Evolutionary conservation across 2,113 vertebrate species (phyloP).

Genomic region (Pandion haliaetus): DNA sequence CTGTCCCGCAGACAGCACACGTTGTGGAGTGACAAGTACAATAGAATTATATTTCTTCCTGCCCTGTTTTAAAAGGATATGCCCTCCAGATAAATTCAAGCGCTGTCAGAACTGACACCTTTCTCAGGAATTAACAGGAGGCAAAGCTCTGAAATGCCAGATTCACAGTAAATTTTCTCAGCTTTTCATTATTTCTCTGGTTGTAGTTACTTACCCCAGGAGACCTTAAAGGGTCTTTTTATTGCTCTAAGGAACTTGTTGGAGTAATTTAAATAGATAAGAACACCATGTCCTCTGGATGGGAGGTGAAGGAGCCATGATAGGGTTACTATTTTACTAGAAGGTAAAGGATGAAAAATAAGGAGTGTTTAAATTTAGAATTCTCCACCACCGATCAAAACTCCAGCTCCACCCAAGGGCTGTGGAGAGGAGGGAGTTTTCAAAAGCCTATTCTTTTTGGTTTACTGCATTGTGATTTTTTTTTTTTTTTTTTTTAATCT

Average conservation of each 20-base stretch:
- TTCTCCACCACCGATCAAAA: conserved; percentile 6
- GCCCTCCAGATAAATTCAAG: conserved; percentile 4
- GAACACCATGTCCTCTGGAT: neutral
- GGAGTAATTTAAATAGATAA: conserved; percentile 26
- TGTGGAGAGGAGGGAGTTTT: neutral
- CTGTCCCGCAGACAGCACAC: neutral
- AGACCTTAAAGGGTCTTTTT: neutral
- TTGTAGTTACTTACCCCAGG: neutral
- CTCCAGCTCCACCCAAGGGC: neutral
- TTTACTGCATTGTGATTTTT: conserved; percentile 35
- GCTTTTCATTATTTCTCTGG: conserved; percentile 4
- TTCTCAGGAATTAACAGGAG: neutral
- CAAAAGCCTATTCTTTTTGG: conserved; percentile 45
- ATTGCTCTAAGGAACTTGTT: neutral
- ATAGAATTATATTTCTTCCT: neutral
- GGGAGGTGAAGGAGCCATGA: neutral
- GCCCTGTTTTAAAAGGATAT: neutral
- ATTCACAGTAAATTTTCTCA: neutral
- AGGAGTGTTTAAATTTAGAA: conserved; percentile 31
- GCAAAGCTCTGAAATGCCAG: neutral
- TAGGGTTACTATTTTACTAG: neutral
- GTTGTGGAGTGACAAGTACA: neutral
- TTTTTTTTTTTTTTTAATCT: conserved; percentile 49
- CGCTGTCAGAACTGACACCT: conserved; percentile 13
- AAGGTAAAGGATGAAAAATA: neutral